Evolutionary conservation across 2,888 invertebrate genomes (phyloP), one percentile per base, ranked within the genome.

Genomic region (Neoaliturus tenellus): DNA sequence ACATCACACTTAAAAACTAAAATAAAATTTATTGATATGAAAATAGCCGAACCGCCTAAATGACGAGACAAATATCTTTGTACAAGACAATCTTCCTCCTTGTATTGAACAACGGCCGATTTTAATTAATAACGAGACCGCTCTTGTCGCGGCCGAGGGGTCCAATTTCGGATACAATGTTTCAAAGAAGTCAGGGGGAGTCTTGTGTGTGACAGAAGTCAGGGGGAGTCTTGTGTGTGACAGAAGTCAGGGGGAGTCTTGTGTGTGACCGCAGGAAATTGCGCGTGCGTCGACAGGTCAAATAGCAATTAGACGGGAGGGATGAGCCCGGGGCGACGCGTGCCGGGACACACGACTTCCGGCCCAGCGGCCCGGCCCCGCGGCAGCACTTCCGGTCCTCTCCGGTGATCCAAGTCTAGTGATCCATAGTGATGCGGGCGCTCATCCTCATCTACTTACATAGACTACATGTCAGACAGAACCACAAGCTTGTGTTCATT

Each of bases 201-300:
- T 17, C n/a, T 12, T 48, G 48, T 48, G 48, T 48, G 55, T 23
- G 55, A 6, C 23, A 23, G 55, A 31, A 28, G 8, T 62, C 1
- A 4, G 25, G 62, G 62, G 62, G 55, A 55, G 25, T 17, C n/a
- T 12, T 55, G 55, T 28, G 62, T 8, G 62, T 28, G 10, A 25
- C 28, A 12, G 62, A 31, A 28, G 8, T 62, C 62, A 62, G 55
- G 55, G 31, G 62, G 55, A 55, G 25, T 17, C n/a, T 12, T 55
- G 55, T 28, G 62, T 8, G 62, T 28, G 10, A 71, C 39, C 71
- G 35, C 71, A 39, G 71, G 39, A 39, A 71, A 39, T 71, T 35
- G 33, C 71, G 33, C 67, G 71, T 71, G 71, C 39, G 71, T 25
- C 62, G 62, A 31, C 71, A 39, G 71, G 71, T 71, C 71, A 39